Evolutionary conservation across 2,797 vertebrate genomes (phyloP), one percentile per base, ranked within the genome.

Genomic region (Emys orbicularis): DNA sequence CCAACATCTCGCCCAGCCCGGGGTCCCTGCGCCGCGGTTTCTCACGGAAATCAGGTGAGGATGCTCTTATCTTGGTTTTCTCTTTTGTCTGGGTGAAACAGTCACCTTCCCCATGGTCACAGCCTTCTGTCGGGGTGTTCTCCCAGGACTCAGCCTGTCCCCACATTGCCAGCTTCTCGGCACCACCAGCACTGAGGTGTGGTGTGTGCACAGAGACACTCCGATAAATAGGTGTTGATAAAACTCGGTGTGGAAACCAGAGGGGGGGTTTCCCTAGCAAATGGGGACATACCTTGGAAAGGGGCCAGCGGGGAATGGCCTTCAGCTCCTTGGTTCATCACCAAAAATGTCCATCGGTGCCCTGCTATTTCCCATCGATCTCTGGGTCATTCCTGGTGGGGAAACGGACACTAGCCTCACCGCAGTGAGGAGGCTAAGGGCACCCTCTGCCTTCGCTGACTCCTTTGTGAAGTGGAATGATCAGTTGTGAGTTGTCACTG

Each of bases 1-100:
- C 61, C 61, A n/a, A 16, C 61, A 19, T 10, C 61, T 41, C 37
- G 37, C 37, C n/a, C 65, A 37, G 68, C n/a, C 37, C 2, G n/a
- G 37, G 19, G 87, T n/a, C 41, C 95, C 83, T 81, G 31, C 37
- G 76, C 61, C 82, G 90, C 65, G 52, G 86, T 41, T 54, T 23
- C 56, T 87, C 86, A 68, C 29, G 94, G 90, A 56, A 74, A 80
- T 13, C 91, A 92, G 87, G 88, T 93, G 94, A 81, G 54, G 50
- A 50, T 29, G 27, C 44, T 12, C n/a, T 65, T 21, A 12, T 34
- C 0, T 29, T 25, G 3, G 49, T 31, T 76, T 27, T 77, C 2
- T 61, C 61, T 37, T 0, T 37, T 50, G 10, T 29, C 50, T 21
- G 7, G 19, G 1, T 6, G 54, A 68, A 9, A 25, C 25, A 3